phyloP scores from a whole-genome alignment of 1,140 invertebrate species.

The Cotesia glomerata region DNA sequence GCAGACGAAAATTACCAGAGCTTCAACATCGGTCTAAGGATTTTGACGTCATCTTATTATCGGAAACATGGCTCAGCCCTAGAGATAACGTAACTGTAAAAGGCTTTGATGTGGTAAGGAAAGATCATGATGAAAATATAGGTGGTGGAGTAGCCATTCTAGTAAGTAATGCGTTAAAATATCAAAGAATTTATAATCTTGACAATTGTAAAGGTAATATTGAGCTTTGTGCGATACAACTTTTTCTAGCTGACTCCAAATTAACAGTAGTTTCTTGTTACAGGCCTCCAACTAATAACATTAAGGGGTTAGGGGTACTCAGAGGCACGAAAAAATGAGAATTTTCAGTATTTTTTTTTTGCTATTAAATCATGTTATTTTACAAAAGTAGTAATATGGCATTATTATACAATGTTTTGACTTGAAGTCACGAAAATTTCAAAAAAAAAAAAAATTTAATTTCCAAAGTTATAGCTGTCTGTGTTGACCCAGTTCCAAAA shows the following conservation, averaged over 20 bases:
- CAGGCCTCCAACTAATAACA: not conserved
- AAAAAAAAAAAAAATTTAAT: no score
- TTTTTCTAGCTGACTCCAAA: not conserved
- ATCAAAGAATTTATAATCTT: not conserved
- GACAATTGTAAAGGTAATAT: not conserved
- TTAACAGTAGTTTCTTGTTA: not conserved
- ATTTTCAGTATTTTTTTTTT: no score
- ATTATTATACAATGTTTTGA: no score
- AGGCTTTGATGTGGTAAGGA: constrained; percentile 10
- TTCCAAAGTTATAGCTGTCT: no score
- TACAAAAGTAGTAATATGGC: no score
- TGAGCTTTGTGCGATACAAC: not conserved
- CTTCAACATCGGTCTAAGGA: not conserved
- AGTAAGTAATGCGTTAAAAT: not conserved
- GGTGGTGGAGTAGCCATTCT: constrained; percentile 8
- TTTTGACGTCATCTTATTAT: constrained; percentile 7
- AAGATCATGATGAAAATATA: not conserved
- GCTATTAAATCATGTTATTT: no score
- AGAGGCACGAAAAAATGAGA: no score
- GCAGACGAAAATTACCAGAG: not conserved
- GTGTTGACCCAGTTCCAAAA: no score
- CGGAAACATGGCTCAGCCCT: constrained; percentile 3
- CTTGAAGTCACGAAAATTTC: no score
- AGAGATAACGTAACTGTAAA: not conserved
- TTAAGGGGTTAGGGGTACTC: not conserved